A percentile compares a stretch with the other conserved stretches of the same genome.
These are phyloP conservation scores for Pseudonaja textilis DNA, from an alignment of 2,113 vertebrate species.

Conservation along the genomic window DNA sequence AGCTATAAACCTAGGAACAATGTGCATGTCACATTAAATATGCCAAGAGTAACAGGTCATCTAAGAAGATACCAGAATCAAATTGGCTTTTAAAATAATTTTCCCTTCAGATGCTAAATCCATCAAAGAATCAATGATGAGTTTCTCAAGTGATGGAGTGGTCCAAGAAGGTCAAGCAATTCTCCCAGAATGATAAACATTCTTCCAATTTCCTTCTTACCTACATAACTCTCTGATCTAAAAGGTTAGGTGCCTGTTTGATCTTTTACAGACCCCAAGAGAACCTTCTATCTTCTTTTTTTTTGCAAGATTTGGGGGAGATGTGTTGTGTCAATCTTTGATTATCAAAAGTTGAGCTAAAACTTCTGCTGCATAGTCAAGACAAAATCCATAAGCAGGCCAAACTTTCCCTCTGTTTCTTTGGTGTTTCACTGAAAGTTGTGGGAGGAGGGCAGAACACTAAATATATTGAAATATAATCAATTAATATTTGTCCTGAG, in stretches of 20 bases:
- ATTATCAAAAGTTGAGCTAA: background rate
- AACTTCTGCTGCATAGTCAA: background rate
- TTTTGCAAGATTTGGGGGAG: background rate
- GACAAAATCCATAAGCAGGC: background rate
- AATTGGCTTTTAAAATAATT: background rate
- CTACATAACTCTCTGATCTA: background rate
- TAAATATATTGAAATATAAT: background rate
- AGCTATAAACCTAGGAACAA: background rate
- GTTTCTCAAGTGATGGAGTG: background rate
- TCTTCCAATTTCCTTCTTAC: background rate
- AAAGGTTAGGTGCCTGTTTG: background rate
- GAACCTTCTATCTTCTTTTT: background rate
- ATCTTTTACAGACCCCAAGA: background rate
- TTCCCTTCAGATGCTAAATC: background rate
- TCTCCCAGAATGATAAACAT: background rate
- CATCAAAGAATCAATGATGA: background rate
- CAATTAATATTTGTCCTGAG: background rate
- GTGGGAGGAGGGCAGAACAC: background rate
- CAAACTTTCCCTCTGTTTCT: background rate
- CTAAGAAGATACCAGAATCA: background rate
- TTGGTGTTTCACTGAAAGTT: background rate
- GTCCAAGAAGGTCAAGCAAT: background rate
- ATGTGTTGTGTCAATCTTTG: background rate
- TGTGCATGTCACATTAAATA: background rate
- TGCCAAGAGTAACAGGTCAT: background rate